Conservation (phyloP, 2,113 vertebrate genomes). For the Paedocypris sp. region DNA sequence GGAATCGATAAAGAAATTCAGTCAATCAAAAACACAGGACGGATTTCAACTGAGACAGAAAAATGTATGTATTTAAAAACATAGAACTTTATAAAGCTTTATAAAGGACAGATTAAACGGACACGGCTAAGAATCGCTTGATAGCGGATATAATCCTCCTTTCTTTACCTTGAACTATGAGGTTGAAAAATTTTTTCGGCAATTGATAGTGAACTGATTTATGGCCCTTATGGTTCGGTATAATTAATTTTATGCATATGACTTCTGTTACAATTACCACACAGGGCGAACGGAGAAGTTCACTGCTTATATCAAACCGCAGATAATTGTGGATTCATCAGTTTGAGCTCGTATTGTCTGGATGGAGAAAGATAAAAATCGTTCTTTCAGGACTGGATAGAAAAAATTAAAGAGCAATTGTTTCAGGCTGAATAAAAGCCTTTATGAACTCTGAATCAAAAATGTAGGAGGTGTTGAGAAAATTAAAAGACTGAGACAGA, state of each 20-base stretch:
- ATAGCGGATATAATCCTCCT: slow-evolving; percentile 39
- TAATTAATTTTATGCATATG: slow-evolving; percentile 95
- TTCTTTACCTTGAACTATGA: slow-evolving; percentile 59
- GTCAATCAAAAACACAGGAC: no score
- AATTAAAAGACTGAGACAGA: no score
- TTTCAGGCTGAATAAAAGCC: slow-evolving; percentile 39
- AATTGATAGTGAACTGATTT: slow-evolving; percentile 85
- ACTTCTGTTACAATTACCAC: slow-evolving; percentile 85
- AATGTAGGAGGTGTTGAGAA: slow-evolving; percentile 38
- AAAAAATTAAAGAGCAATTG: slow-evolving; percentile 48
- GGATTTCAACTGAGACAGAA: no score
- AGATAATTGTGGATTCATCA: slow-evolving; percentile 64
- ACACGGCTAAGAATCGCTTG: slow-evolving; percentile 40
- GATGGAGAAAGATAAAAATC: slow-evolving; percentile 29
- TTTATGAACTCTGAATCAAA: slow-evolving; percentile 37
- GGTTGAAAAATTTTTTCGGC: slow-evolving; percentile 62
- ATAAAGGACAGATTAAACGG: slow-evolving; percentile 2
- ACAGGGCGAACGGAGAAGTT: slow-evolving; percentile 62
- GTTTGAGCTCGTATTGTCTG: slow-evolving; percentile 40
- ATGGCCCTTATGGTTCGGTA: slow-evolving; percentile 74
- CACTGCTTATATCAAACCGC: slow-evolving; percentile 66
- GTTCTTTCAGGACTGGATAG: slow-evolving; percentile 29
- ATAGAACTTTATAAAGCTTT: no score
- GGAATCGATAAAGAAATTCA: no score
- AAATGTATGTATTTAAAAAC: no score